Conservation (phyloP, 1,140 invertebrate species). For the Araneus ventricosus region DNA sequence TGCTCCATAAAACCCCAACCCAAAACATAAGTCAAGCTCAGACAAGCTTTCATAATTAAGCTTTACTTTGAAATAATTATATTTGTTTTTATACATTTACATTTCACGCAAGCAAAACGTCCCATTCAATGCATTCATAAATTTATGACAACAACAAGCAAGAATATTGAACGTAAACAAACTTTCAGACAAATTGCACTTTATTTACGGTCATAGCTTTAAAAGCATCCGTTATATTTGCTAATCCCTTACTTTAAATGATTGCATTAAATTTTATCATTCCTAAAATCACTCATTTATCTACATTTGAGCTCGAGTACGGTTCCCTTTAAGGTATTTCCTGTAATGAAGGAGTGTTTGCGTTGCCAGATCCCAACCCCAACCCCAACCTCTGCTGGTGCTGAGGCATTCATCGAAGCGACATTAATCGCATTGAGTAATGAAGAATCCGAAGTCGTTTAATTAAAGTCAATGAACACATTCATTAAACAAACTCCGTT, state of each 20-base stretch:
- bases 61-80: too few species aligned
- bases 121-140: too few species aligned
- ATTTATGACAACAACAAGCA: too few species aligned
- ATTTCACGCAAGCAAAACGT: too few species aligned
- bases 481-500: neutral
- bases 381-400: neutral
- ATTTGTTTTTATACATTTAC: too few species aligned
- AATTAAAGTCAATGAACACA: constrained; percentile 29
- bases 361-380: neutral
- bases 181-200: neutral
- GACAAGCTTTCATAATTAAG: too few species aligned
- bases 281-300: neutral
- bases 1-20: too few species aligned
- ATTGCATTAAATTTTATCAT: neutral
- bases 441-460: constrained; percentile 7
- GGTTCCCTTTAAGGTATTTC: neutral
- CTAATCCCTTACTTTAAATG: neutral
- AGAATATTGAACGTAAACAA: too few species aligned
- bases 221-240: neutral
- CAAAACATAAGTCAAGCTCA: too few species aligned
- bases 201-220: neutral
- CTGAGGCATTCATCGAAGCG: neutral
- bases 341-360: neutral
- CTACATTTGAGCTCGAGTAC: neutral
- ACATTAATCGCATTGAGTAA: neutral